Conservation (phyloP, 2,888 invertebrate genomes). For the Antheraea yamamai region DNA sequence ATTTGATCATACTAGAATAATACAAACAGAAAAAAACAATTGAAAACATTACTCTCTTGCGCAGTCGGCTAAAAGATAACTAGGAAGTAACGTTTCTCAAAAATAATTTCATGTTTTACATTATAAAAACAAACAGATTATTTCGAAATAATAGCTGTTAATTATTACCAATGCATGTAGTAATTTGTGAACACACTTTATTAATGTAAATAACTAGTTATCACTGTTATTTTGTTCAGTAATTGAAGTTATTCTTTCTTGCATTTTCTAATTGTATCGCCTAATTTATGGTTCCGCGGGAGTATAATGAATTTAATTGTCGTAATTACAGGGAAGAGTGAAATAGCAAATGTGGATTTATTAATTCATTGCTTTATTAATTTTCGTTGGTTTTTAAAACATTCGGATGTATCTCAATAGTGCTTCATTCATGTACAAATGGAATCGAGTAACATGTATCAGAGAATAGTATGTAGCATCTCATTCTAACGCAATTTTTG, state of each 20-base stretch:
- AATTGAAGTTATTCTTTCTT: conserved; percentile 12
- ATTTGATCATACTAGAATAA: too few species aligned
- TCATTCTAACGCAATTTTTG: background rate
- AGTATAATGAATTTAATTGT: background rate
- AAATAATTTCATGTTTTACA: background rate
- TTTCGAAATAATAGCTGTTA: conserved; percentile 12
- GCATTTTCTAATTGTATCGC: conserved; percentile 6
- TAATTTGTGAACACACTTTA: conserved; percentile 39
- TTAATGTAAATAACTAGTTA: conserved; percentile 37
- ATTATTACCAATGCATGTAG: conserved; percentile 15
- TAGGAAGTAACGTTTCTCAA: background rate
- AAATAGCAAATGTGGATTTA: background rate
- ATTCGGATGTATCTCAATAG: too few species aligned
- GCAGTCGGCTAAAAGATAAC: background rate
- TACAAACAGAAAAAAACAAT: too few species aligned
- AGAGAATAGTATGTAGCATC: background rate
- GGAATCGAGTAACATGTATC: background rate
- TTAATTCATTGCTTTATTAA: background rate
- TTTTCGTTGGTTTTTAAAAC: background rate
- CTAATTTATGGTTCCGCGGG: conserved; percentile 11
- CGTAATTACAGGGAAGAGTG: background rate
- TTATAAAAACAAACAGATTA: background rate
- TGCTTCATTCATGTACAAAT: too few species aligned
- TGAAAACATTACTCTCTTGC: too few species aligned
- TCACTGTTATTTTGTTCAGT: conserved; percentile 18